phyloP scores from a whole-genome alignment of 35 echinoderm and acorn worm genomes.

The Hemicentrotus pulcherrimus region DNA sequence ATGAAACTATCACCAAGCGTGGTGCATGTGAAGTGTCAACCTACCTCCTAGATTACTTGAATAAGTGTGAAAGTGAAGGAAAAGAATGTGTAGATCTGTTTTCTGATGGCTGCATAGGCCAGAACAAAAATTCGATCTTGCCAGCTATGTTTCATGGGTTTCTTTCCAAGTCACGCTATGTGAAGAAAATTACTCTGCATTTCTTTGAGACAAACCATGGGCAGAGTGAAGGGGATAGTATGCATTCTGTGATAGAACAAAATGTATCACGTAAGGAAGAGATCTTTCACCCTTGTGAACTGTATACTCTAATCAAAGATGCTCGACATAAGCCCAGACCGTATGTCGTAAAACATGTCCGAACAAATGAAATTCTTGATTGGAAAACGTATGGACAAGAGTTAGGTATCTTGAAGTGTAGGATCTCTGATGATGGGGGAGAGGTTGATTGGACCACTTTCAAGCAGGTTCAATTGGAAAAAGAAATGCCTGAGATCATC shows the following conservation, averaged over 20 bases:
- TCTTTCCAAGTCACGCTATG: constrained; percentile 22
- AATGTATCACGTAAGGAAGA: constrained; percentile 4
- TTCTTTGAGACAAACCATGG: constrained; percentile 62
- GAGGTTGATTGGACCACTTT: constrained; percentile 45
- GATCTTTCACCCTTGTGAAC: constrained; percentile 55
- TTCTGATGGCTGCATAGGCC: constrained; percentile 59
- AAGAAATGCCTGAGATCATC: constrained; percentile 33
- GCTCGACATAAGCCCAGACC: background rate
- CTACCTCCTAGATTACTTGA: constrained; percentile 43
- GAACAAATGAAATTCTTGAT: constrained; percentile 28
- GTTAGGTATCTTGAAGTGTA: constrained; percentile 26
- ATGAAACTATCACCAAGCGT: constrained; percentile 47
- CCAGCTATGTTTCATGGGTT: constrained; percentile 51
- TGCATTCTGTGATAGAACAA: constrained; percentile 53
- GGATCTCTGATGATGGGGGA: background rate
- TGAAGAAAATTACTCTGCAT: constrained; percentile 39
- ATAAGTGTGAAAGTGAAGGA: background rate
- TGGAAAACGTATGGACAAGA: constrained; percentile 46
- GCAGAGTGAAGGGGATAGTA: constrained; percentile 54
- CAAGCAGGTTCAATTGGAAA: constrained; percentile 24
- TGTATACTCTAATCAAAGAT: constrained; percentile 11
- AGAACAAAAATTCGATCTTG: constrained; percentile 64
- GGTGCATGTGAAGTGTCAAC: constrained; percentile 61
- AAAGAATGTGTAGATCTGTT: constrained; percentile 44
- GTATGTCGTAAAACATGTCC: constrained; percentile 42